A percentile compares a stretch with the other conserved stretches of the same genome.
These are phyloP conservation scores for Meganola albula DNA, from an alignment of 2,888 invertebrate species.

Conservation along the genomic window DNA sequence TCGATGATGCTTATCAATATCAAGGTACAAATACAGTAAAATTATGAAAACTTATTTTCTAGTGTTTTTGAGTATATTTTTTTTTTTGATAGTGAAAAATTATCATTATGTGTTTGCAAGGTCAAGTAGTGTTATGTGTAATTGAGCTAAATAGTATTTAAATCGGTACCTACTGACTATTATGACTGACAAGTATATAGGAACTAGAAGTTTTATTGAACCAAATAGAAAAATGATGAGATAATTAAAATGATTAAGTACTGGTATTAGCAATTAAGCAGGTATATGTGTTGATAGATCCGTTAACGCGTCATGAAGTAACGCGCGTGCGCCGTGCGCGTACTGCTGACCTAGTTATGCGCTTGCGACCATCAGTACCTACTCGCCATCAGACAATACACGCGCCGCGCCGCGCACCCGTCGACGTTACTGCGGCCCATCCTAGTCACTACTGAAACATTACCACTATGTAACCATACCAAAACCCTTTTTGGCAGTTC, in stretches of 20 bases:
- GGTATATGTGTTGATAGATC: slow-evolving; percentile 28
- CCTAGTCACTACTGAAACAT: slow-evolving; percentile 49
- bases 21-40: too few relatives aligned
- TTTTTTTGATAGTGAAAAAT: slow-evolving; percentile 19
- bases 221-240: too few relatives aligned
- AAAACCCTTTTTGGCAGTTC: slow-evolving; percentile 72
- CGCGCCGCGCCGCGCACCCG: slow-evolving; percentile 39
- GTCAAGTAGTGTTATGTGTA: too few relatives aligned
- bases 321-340: slow-evolving; percentile 53
- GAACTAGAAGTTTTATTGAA: too few relatives aligned
- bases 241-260: too few relatives aligned
- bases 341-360: slow-evolving; percentile 64
- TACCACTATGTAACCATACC: slow-evolving; percentile 51
- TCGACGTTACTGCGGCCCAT: slow-evolving; percentile 40
- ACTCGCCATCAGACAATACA: slow-evolving; percentile 50
- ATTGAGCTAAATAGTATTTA: too few relatives aligned
- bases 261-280: too few relatives aligned
- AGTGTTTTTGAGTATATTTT: too few relatives aligned
- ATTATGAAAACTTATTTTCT: too few relatives aligned
- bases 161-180: too few relatives aligned
- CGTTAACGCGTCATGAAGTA: slow-evolving; percentile 48
- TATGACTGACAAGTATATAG: too few relatives aligned
- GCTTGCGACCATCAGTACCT: slow-evolving; percentile 48
- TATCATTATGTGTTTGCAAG: slow-evolving; percentile 16
- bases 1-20: too few relatives aligned